Evolutionary conservation across 1,140 invertebrate genomes (phyloP).

Genomic region (Leptinotarsa undecemlineata): DNA sequence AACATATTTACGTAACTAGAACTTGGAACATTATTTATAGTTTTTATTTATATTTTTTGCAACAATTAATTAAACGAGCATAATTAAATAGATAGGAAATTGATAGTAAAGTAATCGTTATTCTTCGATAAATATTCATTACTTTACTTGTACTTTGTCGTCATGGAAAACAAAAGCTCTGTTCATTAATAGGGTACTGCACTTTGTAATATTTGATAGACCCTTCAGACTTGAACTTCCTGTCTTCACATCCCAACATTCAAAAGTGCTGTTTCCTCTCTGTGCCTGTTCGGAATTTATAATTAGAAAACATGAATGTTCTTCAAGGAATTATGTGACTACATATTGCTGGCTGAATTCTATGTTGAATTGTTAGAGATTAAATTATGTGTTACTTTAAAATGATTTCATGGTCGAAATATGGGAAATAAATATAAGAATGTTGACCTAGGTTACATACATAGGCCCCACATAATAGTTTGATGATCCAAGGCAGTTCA

Average conservation of each 20-base stretch:
- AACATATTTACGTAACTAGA: not conserved
- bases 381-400: no score
- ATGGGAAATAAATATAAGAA: no score
- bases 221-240: slow-evolving; percentile 42
- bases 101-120: slow-evolving; percentile 15
- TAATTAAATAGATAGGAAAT: slow-evolving; percentile 2
- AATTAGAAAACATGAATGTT: slow-evolving; percentile 38
- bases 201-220: slow-evolving; percentile 37
- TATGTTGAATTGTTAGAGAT: no score
- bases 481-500: no score
- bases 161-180: slow-evolving; percentile 23
- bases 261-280: slow-evolving; percentile 44
- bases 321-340: slow-evolving; percentile 16
- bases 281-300: slow-evolving; percentile 43
- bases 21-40: not conserved
- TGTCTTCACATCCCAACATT: slow-evolving; percentile 44
- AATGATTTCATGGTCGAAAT: no score
- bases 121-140: not conserved
- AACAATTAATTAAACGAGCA: slow-evolving; percentile 7
- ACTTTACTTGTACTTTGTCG: slow-evolving; percentile 4
- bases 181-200: slow-evolving; percentile 9
- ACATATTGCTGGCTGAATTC: not conserved
- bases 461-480: no score
- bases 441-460: no score
- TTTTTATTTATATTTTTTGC: not conserved